Conservation (phyloP, 2,888 invertebrate genomes). For the Camponotus fellah region DNA sequence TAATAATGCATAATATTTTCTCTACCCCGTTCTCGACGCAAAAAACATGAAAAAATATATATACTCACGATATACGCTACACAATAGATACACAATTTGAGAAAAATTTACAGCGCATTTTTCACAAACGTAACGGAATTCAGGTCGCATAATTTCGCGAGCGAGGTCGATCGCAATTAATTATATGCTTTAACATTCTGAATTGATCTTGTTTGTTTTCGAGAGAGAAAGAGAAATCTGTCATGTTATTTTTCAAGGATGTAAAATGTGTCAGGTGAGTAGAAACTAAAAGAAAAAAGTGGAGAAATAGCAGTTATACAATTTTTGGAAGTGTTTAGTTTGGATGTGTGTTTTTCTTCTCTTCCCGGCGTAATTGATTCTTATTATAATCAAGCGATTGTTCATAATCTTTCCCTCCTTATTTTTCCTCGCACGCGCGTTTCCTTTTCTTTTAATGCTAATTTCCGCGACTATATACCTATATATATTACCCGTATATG, state of each 20-base stretch:
- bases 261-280: conserved; percentile 66
- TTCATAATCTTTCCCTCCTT: conserved; percentile 20
- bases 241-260: conserved; percentile 70
- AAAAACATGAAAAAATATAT: conserved; percentile 26
- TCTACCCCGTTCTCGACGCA: conserved; percentile 12
- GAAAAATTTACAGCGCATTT: conserved; percentile 22
- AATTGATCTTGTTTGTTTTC: not conserved
- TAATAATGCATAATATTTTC: conserved; percentile 20
- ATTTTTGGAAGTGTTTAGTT: conserved; percentile 3
- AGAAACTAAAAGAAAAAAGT: conserved; percentile 55
- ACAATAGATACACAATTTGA: conserved; percentile 6
- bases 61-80: conserved; percentile 12
- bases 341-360: conserved; percentile 19
- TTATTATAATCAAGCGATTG: conserved; percentile 41
- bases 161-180: conserved; percentile 21
- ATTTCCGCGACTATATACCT: conserved; percentile 51
- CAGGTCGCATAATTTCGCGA: conserved; percentile 8
- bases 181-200: conserved; percentile 5
- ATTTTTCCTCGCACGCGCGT: conserved; percentile 25
- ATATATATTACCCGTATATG: conserved; percentile 46
- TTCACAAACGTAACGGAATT: conserved; percentile 31
- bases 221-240: conserved; percentile 62
- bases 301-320: conserved; percentile 13
- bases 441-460: conserved; percentile 45
- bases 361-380: conserved; percentile 41